Evolutionary conservation across 1,140 invertebrate genomes (phyloP).

Genomic region (Euborellia annulipes): DNA sequence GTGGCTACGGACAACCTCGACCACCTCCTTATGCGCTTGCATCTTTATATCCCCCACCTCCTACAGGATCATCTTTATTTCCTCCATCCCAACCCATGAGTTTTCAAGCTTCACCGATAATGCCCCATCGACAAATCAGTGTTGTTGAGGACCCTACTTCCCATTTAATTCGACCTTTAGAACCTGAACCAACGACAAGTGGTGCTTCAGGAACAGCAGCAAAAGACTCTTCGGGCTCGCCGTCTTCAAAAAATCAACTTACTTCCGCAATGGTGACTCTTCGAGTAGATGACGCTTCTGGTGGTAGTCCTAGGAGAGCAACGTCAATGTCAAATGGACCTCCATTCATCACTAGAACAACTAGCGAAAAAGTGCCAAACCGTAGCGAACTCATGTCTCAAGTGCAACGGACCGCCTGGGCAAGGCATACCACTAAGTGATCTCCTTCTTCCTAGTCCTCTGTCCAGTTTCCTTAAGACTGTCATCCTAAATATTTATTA

Average conservation of each 20-base stretch:
- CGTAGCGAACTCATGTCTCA: conserved; percentile 69
- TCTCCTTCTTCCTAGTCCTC: conserved; percentile 5
- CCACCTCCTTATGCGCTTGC: conserved; percentile 15
- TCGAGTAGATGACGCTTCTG: conserved; percentile 26
- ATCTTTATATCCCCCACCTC: too few species aligned
- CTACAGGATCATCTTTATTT: not conserved
- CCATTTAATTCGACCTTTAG: too few species aligned
- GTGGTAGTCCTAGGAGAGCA: conserved; percentile 6
- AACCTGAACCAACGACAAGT: conserved; percentile 4
- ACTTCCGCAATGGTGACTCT: conserved; percentile 23
- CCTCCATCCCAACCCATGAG: conserved; percentile 13
- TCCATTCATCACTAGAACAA: conserved; percentile 56
- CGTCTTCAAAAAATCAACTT: conserved; percentile 17
- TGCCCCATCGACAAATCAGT: not conserved
- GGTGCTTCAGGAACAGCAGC: too few species aligned
- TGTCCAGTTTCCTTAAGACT: too few species aligned
- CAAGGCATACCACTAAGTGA: conserved; percentile 71
- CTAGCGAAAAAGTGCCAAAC: conserved; percentile 68
- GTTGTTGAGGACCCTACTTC: conserved; percentile 3
- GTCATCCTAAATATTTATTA: too few species aligned
- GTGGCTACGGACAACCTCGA: conserved; percentile 18
- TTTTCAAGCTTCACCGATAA: conserved; percentile 7
- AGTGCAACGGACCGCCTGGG: conserved; percentile 61
- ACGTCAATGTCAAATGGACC: conserved; percentile 16
- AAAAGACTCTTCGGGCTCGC: too few species aligned